These are phyloP conservation scores for Tenebrosternarchus preto DNA, from an alignment of 2,113 vertebrate species.

Conservation along the genomic window DNA sequence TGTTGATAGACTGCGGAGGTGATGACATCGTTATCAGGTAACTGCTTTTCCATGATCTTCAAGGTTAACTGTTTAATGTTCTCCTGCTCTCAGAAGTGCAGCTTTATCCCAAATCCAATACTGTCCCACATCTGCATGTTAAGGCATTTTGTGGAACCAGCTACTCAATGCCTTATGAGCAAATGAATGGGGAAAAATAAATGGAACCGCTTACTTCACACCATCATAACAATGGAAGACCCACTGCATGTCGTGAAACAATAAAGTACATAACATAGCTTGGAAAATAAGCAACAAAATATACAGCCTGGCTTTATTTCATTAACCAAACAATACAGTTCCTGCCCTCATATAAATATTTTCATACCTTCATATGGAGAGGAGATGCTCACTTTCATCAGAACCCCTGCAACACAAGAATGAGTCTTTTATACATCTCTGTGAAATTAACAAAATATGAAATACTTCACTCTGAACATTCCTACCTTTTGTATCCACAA, in stretches of 20 bases:
- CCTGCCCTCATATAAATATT: neutral
- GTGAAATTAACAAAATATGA: neutral
- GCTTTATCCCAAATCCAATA: neutral
- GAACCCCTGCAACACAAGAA: conserved; percentile 6
- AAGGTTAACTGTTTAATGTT: neutral
- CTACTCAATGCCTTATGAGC: neutral
- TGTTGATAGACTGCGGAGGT: neutral
- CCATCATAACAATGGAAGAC: neutral
- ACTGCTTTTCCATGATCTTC: conserved; percentile 13
- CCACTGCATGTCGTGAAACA: neutral
- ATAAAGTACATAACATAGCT: neutral
- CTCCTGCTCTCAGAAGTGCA: neutral
- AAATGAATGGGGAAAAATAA: neutral
- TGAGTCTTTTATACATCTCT: neutral
- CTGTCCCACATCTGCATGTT: neutral
- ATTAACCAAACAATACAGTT: neutral
- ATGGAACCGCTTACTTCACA: neutral
- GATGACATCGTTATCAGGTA: conserved; percentile 26
- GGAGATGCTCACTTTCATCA: conserved; percentile 1
- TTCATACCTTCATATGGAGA: conserved; percentile 32
- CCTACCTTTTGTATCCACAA: conserved; percentile 19
- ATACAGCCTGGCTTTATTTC: neutral
- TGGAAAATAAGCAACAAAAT: neutral
- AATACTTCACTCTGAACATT: neutral
- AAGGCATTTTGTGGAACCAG: neutral